Evolutionary conservation across 2,888 invertebrate species (phyloP), one percentile per base, ranked within the genome.

Genomic region (Prenolepis imparis): DNA sequence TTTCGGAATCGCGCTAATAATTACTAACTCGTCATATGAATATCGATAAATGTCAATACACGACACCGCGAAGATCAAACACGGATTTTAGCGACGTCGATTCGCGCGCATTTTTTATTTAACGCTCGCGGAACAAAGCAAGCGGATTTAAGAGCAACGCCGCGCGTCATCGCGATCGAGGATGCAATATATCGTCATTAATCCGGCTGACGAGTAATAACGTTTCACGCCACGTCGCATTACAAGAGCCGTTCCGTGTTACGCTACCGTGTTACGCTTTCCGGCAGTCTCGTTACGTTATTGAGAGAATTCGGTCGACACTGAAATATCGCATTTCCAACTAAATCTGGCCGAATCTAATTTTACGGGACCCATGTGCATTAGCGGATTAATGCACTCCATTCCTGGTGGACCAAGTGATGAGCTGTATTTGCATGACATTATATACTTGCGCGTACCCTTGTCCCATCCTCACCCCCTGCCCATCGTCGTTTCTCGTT

Each of bases 311-410:
- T 91, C 89, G 87, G 78, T 87, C 89, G 90, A 88, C 89, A 89
- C 89, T 89, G 91, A 91, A 92, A 92, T 91, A 92, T 92, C 91
- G 90, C 89, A 87, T 91, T 92, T 90, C 91, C 89, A 90, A 90
- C 91, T 92, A 92, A 92, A 92, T 92, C 91, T 90, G 88, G 89
- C 83, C 90, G 91, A 93, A 93, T 93, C 93, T 93, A 94, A 93
- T 93, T 93, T 93, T 91, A 92, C 91, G 91, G 88, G 91, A 88
- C 91, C 92, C 91, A 89, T 90, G 92, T 93, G 93, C 94, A 94
- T 94, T 94, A 93, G 93, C 91, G 92, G 91, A 93, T 94, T 93
- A 93, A 93, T 93, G 93, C 92, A 91, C 93, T 93, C 92, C 86
- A 91, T 90, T 93, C 90, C 92, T 92, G 90, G 90, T 90, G 92